Evolutionary conservation across 2,888 invertebrate genomes (phyloP).

Genomic region (Ornithoptera priamus): DNA sequence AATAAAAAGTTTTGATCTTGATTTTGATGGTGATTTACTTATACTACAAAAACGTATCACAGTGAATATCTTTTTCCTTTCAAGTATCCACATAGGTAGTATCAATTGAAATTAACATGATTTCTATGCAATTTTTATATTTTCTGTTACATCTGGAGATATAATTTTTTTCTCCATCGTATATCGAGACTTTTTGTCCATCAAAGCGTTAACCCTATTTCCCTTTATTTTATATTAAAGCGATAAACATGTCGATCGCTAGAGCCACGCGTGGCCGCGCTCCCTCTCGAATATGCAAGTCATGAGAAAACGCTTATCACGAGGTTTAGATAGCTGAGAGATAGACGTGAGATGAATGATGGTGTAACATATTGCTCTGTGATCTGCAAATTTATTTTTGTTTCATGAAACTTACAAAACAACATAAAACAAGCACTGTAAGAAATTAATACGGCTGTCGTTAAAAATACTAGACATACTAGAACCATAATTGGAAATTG

Average conservation of each 20-base stretch:
- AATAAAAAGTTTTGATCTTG: no score
- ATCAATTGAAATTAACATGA: no score
- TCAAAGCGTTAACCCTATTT: constrained; percentile 54
- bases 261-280: constrained; percentile 72
- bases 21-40: no score
- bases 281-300: constrained; percentile 76
- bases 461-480: no score
- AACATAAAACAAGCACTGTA: background rate
- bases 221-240: constrained; percentile 80
- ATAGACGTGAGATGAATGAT: constrained; percentile 72
- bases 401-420: constrained; percentile 28
- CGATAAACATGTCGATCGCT: constrained; percentile 79
- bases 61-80: no score
- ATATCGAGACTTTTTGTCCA: constrained; percentile 69
- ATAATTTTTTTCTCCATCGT: constrained; percentile 68
- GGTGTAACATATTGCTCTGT: constrained; percentile 66
- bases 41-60: no score
- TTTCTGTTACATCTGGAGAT: constrained; percentile 33
- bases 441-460: no score
- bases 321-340: constrained; percentile 60
- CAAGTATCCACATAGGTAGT: no score
- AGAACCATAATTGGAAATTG: no score
- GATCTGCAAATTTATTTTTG: constrained; percentile 49
- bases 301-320: constrained; percentile 78
- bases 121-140: no score